These are phyloP conservation scores for Pogonocherus hispidulus DNA, from an alignment of 2,888 invertebrate genomes.

Conservation along the genomic window DNA sequence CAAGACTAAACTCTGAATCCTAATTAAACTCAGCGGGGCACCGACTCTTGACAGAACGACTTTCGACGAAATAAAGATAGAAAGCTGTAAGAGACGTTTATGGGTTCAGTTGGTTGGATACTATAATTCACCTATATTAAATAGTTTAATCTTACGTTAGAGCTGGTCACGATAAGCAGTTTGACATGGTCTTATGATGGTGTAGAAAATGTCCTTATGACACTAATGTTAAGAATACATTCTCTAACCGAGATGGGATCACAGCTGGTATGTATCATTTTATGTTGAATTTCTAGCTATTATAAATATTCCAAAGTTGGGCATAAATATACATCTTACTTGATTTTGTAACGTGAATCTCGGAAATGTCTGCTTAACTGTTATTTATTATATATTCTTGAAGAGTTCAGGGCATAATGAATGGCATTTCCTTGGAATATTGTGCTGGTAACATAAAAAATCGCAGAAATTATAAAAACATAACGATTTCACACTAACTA, in stretches of 20 bases:
- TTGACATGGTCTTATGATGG: constrained; percentile 41
- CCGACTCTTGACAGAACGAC: background rate
- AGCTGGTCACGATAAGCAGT: constrained; percentile 45
- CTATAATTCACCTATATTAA: constrained; percentile 25
- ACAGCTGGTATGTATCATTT: constrained; percentile 42
- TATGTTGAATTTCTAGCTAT: constrained; percentile 33
- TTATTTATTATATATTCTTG: too few relatives aligned
- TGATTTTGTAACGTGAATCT: constrained; percentile 9
- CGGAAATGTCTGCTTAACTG: background rate
- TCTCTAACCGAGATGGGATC: constrained; percentile 38
- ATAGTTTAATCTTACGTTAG: constrained; percentile 34
- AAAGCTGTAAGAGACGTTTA: constrained; percentile 28
- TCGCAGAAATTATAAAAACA: too few relatives aligned
- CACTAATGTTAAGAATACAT: constrained; percentile 43
- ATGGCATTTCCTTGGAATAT: too few relatives aligned
- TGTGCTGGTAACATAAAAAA: too few relatives aligned
- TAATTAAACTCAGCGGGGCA: background rate
- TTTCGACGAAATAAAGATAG: constrained; percentile 22
- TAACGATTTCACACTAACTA: too few relatives aligned
- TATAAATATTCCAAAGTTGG: constrained; percentile 32
- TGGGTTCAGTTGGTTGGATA: background rate
- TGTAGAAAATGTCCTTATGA: constrained; percentile 41
- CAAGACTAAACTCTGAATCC: background rate
- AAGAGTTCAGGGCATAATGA: too few relatives aligned
- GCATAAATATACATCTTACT: constrained; percentile 8